phyloP scores from a whole-genome alignment of 2,797 vertebrate species.

The Pitangus sulphuratus region DNA sequence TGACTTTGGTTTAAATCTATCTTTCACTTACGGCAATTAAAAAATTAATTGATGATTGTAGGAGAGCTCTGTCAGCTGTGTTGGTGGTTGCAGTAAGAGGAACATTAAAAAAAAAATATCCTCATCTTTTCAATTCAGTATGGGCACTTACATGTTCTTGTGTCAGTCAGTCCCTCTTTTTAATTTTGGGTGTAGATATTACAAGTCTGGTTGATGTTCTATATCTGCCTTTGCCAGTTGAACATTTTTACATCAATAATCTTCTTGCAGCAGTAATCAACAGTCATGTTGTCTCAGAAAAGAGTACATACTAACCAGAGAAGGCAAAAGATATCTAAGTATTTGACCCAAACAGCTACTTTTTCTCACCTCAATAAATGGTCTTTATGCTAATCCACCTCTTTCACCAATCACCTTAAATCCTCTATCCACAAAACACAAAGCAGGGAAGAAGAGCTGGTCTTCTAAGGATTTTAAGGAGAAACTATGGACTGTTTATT shows the following conservation, averaged over 20 bases:
- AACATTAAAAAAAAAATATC: not conserved
- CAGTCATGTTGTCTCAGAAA: not conserved
- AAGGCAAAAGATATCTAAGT: not conserved
- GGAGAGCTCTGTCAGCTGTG: not conserved
- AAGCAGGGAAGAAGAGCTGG: not conserved
- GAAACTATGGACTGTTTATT: not conserved
- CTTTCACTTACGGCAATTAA: not conserved
- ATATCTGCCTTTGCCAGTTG: not conserved
- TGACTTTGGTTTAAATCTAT: not conserved
- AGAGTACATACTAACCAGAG: not conserved
- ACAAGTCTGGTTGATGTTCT: not conserved
- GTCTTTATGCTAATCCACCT: not conserved
- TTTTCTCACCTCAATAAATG: not conserved
- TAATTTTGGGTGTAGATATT: not conserved
- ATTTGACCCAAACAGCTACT: not conserved
- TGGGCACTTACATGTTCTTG: not conserved
- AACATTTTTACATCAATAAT: not conserved
- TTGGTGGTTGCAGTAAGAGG: fast-evolving
- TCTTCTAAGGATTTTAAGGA: not conserved
- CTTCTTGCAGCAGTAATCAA: not conserved
- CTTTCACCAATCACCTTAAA: not conserved
- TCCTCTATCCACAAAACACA: not conserved
- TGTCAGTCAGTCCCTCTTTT: not conserved
- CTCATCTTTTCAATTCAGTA: not conserved
- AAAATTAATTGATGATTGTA: not conserved